phyloP scores from a whole-genome alignment of 2,113 vertebrate genomes.

The Dipodomys ordii region DNA sequence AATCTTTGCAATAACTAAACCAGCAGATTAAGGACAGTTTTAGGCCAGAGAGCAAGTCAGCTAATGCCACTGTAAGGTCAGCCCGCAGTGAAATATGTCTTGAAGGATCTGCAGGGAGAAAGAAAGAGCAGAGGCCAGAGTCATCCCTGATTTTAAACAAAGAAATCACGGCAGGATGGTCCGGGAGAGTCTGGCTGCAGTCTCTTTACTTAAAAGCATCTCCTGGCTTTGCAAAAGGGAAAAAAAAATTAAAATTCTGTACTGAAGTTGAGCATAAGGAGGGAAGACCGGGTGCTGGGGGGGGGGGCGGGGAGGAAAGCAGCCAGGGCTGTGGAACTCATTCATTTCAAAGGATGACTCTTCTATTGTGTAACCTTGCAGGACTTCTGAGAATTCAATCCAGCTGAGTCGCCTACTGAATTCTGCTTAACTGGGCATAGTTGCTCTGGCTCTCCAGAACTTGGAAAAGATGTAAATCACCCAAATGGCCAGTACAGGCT shows the following conservation, averaged over 20 bases:
- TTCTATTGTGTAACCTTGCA: slow-evolving; percentile 75
- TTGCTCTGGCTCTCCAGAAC: slow-evolving; percentile 38
- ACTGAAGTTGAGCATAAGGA: slow-evolving; percentile 71
- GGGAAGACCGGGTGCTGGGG: not conserved
- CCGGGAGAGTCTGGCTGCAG: slow-evolving; percentile 58
- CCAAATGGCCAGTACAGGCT: not conserved
- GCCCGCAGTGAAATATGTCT: slow-evolving; percentile 66
- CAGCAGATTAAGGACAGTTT: slow-evolving; percentile 77
- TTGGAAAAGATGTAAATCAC: slow-evolving; percentile 65
- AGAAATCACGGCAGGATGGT: slow-evolving; percentile 65
- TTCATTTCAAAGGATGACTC: slow-evolving; percentile 81
- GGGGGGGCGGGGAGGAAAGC: too few species aligned
- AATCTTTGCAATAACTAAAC: slow-evolving; percentile 67
- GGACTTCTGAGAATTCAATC: slow-evolving; percentile 76
- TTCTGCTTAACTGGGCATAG: slow-evolving; percentile 72
- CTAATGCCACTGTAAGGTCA: slow-evolving; percentile 62
- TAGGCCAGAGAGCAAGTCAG: slow-evolving; percentile 72
- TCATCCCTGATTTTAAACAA: slow-evolving; percentile 76
- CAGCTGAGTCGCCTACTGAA: slow-evolving; percentile 56
- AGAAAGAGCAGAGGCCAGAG: slow-evolving; percentile 1
- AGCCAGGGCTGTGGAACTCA: slow-evolving; percentile 75
- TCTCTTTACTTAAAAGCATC: slow-evolving; percentile 14
- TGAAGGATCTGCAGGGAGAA: slow-evolving; percentile 27
- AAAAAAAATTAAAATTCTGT: slow-evolving; percentile 78
- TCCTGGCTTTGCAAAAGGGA: slow-evolving; percentile 27